These are phyloP conservation scores for Drosophila pseudotakahashii DNA, from an alignment of 2,888 invertebrate genomes.

Conservation along the genomic window DNA sequence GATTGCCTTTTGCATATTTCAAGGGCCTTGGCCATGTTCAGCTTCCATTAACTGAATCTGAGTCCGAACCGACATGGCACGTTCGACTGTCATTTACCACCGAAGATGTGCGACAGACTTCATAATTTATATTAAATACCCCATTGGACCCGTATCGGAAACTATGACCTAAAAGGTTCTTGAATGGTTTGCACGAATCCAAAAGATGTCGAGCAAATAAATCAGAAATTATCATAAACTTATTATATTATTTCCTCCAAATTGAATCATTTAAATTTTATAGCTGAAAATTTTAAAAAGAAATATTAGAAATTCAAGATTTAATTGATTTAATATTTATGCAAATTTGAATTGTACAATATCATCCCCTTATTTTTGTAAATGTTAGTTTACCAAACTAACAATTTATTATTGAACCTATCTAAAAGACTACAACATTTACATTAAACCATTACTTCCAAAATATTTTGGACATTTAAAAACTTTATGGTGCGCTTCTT, in stretches of 20 bases:
- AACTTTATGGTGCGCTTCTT: not conserved
- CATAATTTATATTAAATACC: slow-evolving; percentile 41
- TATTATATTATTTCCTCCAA: not conserved
- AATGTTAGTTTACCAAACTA: too few species aligned
- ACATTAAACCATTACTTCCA: not conserved
- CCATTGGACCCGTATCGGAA: not conserved
- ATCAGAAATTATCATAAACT: not conserved
- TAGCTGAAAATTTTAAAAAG: too few species aligned
- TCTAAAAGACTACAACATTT: too few species aligned
- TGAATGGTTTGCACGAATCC: not conserved
- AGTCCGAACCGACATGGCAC: slow-evolving; percentile 60
- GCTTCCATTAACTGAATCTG: slow-evolving; percentile 66
- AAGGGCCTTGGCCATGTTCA: slow-evolving; percentile 51
- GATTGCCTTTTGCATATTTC: slow-evolving; percentile 71
- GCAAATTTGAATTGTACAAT: too few species aligned
- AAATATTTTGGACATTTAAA: not conserved
- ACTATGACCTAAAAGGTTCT: not conserved
- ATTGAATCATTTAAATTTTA: too few species aligned
- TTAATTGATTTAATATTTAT: too few species aligned
- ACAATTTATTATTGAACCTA: too few species aligned
- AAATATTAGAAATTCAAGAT: too few species aligned
- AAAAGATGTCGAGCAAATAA: not conserved
- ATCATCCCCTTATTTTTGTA: too few species aligned
- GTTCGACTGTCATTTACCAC: slow-evolving; percentile 48
- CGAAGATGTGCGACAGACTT: slow-evolving; percentile 22